Conservation (phyloP, 2,113 vertebrate genomes). For the Leucopsar rothschildi region DNA sequence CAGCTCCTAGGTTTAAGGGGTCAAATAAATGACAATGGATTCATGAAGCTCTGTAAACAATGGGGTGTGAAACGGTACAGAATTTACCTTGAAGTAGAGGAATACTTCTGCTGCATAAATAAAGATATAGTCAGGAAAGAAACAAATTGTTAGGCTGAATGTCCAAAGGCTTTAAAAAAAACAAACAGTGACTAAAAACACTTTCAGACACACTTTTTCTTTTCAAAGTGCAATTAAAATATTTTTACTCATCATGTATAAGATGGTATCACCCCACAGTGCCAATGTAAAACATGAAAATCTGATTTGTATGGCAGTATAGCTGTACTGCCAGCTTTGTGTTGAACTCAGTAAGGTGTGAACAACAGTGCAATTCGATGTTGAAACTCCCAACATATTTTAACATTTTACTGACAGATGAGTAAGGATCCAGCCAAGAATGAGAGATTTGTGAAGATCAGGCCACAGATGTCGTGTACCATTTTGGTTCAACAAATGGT, state of each 20-base stretch:
- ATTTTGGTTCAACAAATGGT: neutral
- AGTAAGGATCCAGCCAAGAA: neutral
- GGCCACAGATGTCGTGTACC: neutral
- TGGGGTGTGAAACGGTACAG: neutral
- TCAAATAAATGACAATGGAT: constrained; percentile 20
- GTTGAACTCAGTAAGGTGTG: neutral
- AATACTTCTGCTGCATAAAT: constrained; percentile 61
- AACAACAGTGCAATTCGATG: neutral
- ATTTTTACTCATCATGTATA: neutral
- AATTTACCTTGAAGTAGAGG: constrained; percentile 60
- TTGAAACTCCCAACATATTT: neutral
- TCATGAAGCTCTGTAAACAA: constrained; percentile 35
- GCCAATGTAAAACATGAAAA: neutral
- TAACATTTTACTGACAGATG: neutral
- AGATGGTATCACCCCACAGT: neutral
- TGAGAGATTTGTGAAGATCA: neutral
- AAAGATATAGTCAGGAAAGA: constrained; percentile 53
- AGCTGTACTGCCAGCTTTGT: neutral
- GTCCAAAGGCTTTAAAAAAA: neutral
- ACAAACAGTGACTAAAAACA: neutral
- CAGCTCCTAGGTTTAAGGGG: neutral
- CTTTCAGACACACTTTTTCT: neutral
- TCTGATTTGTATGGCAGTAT: neutral
- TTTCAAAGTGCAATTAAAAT: neutral
- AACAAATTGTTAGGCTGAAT: constrained; percentile 43